Base-by-base conservation (phyloP, 2,888 invertebrate genomes). In the Shargacucullia verbasci region DNA sequence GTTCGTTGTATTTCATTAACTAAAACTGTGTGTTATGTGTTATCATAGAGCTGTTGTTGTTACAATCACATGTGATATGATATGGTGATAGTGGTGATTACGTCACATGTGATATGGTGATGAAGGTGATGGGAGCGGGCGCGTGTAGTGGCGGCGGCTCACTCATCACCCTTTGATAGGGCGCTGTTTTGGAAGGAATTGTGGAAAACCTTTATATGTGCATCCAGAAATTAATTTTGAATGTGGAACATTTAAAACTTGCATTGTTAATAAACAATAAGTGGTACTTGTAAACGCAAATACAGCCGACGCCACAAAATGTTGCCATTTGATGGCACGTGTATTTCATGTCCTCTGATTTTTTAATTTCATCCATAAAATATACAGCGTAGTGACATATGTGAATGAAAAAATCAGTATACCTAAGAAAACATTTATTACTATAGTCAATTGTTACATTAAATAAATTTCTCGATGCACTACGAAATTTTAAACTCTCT, bases 1-100 rank as follows among this genome's bases (percentile, higher is more conserved):
- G 91, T 92, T 93, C 91, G 91, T 93, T 94, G 92, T 89, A 90
- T 89, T 90, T 92, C 85, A 85, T 85, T 83, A 88, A 92, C 92
- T 92, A 89, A 92, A 92, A 89, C 86, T 93, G 91, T 94, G 91
- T 94, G 93, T 93, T 90, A 84, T 92, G 87, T 93, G 91, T 93
- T 92, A 92, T 90, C 84, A 89, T 91, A 92, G 89, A 89, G 91
- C 91, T 92, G 84, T 89, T 91, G 91, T 91, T 89, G 87, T 83
- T 86, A 83, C 82, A 82, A 20, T 83, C 82, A 83, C 80, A 74
- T 79, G 75, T 81, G 74, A 72, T 84, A 82, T 40, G 49, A 48
- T 59, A 64, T 83, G 84, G 83, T 82, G 82, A 83, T 76, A 66
- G 72, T 54, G 79, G 72, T 78, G 80, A 80, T 81, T 65, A 53